Conservation (phyloP, 1,140 invertebrate genomes). For the Diachasmimorpha longicaudata region DNA sequence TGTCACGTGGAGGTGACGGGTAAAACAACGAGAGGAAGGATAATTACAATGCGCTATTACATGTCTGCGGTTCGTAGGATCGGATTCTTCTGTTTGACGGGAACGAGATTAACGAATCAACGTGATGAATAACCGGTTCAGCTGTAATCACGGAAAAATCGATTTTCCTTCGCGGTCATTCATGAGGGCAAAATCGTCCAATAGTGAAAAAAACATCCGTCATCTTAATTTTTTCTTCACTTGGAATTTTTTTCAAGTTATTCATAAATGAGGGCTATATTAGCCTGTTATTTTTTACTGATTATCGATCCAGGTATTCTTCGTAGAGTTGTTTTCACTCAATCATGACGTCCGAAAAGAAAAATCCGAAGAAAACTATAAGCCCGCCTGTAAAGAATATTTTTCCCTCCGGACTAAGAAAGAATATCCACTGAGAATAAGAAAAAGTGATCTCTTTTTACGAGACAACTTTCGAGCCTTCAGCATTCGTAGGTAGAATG, state of each 20-base stretch:
- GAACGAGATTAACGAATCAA: not conserved
- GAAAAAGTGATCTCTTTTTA: slow-evolving; percentile 22
- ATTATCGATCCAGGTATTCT: too few species aligned
- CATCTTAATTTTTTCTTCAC: too few species aligned
- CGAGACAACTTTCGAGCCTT: slow-evolving; percentile 15
- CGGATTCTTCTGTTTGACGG: slow-evolving; percentile 5
- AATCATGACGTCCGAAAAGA: not conserved
- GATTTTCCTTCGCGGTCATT: too few species aligned
- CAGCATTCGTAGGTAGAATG: slow-evolving; percentile 1
- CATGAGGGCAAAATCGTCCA: too few species aligned
- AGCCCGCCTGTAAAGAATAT: not conserved
- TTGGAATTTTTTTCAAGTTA: too few species aligned
- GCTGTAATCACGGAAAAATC: not conserved
- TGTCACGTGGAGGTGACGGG: slow-evolving; percentile 20
- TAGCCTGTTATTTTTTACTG: too few species aligned
- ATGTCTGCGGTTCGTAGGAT: slow-evolving; percentile 5
- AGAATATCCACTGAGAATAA: slow-evolving; percentile 14
- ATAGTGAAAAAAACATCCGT: too few species aligned
- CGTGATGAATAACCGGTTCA: not conserved
- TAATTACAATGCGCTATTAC: slow-evolving; percentile 34
- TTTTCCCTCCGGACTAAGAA: not conserved
- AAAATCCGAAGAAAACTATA: not conserved
- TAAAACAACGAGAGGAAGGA: slow-evolving; percentile 26
- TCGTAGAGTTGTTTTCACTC: too few species aligned
- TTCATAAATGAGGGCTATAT: too few species aligned